Conservation (phyloP, 2,113 vertebrate species). For the Brachyhypopomus gauderio region DNA sequence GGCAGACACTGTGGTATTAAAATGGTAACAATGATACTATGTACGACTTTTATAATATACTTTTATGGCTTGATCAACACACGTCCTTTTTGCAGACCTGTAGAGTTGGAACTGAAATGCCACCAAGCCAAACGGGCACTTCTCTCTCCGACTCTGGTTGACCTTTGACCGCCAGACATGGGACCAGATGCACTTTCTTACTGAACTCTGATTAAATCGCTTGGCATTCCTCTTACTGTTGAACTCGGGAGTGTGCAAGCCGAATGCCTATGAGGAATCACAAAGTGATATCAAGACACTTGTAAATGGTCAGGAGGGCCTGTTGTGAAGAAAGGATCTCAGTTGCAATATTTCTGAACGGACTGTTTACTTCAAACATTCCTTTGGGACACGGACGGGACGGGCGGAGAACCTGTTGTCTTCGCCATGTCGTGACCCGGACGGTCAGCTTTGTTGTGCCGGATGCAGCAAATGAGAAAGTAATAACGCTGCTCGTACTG, state of each 20-base stretch:
- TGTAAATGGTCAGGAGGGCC: conserved; percentile 50
- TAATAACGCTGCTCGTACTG: conserved; percentile 62
- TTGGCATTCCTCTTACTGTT: conserved; percentile 22
- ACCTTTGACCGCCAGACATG: conserved; percentile 44
- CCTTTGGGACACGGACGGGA: conserved; percentile 57
- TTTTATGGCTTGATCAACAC: conserved; percentile 63
- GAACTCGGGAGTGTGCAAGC: background rate
- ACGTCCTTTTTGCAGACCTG: conserved; percentile 62
- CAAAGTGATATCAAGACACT: conserved; percentile 52
- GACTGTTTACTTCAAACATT: conserved; percentile 74
- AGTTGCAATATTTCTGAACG: conserved; percentile 59
- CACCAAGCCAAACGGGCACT: conserved; percentile 46
- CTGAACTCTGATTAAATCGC: conserved; percentile 17
- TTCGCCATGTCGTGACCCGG: conserved; percentile 44
- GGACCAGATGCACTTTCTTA: conserved; percentile 59
- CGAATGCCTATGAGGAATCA: conserved; percentile 31
- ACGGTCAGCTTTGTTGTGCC: conserved; percentile 54
- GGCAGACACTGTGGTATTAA: conserved; percentile 57
- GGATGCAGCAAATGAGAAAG: conserved; percentile 60
- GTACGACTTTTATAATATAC: conserved; percentile 46
- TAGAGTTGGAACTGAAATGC: conserved; percentile 47
- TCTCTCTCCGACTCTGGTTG: conserved; percentile 57
- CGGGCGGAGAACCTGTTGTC: conserved; percentile 24
- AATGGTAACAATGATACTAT: conserved; percentile 24
- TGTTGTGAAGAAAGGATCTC: conserved; percentile 64